Conservation (phyloP, 2,113 vertebrate species). For the Neodon shergylaensis region DNA sequence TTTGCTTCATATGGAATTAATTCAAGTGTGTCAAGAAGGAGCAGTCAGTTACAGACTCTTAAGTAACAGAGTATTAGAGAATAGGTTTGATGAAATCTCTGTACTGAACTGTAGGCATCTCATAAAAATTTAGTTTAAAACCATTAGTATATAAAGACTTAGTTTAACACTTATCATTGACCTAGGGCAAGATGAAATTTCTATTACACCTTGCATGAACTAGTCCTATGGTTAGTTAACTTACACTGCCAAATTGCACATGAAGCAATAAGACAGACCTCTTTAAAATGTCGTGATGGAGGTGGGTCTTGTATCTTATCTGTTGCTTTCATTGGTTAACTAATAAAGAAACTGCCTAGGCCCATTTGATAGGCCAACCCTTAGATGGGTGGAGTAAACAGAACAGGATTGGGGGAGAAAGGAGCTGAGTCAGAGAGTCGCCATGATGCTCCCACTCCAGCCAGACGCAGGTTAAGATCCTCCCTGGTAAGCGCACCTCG, state of each 20-base stretch:
- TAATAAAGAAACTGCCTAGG: too few relatives aligned
- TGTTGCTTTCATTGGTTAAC: too few relatives aligned
- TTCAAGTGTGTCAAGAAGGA: background rate
- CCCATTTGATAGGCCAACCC: too few relatives aligned
- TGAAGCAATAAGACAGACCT: background rate
- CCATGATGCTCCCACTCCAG: too few relatives aligned
- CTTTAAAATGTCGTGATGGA: background rate
- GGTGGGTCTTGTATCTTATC: too few relatives aligned
- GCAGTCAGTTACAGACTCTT: background rate
- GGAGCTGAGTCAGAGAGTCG: too few relatives aligned
- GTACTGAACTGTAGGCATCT: background rate
- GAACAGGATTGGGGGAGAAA: too few relatives aligned
- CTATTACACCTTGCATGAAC: background rate
- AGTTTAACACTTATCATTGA: background rate
- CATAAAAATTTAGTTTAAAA: slow-evolving; percentile 15
- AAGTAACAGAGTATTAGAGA: background rate
- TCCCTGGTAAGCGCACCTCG: too few relatives aligned
- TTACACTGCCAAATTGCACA: background rate
- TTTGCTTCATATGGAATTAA: background rate
- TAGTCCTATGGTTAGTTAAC: background rate
- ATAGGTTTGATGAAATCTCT: background rate
- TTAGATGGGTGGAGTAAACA: too few relatives aligned
- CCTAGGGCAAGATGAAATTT: background rate
- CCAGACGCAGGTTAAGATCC: too few relatives aligned
- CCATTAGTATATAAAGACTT: background rate